Evolutionary conservation across 2,888 invertebrate genomes (phyloP), one percentile per base, ranked within the genome.

Genomic region (Strigamia crassipes): DNA sequence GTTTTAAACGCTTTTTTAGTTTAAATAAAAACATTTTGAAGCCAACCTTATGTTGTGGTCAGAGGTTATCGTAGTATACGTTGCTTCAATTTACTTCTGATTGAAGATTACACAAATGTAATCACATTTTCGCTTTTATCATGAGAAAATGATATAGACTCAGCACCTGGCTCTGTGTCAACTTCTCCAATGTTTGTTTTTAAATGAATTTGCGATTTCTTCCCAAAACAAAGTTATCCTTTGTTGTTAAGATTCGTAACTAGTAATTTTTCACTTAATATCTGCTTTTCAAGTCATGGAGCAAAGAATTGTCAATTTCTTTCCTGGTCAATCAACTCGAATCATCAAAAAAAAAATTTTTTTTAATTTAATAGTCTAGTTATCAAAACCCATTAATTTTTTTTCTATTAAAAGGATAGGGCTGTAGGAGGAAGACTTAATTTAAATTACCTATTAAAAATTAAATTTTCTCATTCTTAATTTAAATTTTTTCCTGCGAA

Each of bases 271-370:
- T 56, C 56, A 56, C 56, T 56, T 18, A 18, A 56, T n/a, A 12
- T n/a, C 1, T 46, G n/a, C 12, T 18, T 51, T 18, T 18, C n/a
- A 56, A 56, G 18, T 56, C 56, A 18, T n/a, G 56, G 56, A 18
- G 56, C 8, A 15, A 15, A 46, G 46, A 56, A n/a, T 56, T 56
- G 56, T 21, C 56, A 56, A 18, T 56, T 15, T 73, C 73, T 73
- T 27, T 73, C 73, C 73, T 73, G 73, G 73, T 73, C 73, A 73
- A 73, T 73, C 27, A 73, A 73, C 73, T 73, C 73, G 15, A 2
- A 73, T 27, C 73, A 73, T 73, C 27, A 73, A 73, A 56, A 73
- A 56, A 73, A 27, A 27, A 73, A 66, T 23, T 56, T 56, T 8
- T 27, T 31, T 27, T 27, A 73, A 27, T 73, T 31, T 73, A 27